Base-by-base conservation (phyloP, 2,797 vertebrate genomes). In the Danio kyathit region DNA sequence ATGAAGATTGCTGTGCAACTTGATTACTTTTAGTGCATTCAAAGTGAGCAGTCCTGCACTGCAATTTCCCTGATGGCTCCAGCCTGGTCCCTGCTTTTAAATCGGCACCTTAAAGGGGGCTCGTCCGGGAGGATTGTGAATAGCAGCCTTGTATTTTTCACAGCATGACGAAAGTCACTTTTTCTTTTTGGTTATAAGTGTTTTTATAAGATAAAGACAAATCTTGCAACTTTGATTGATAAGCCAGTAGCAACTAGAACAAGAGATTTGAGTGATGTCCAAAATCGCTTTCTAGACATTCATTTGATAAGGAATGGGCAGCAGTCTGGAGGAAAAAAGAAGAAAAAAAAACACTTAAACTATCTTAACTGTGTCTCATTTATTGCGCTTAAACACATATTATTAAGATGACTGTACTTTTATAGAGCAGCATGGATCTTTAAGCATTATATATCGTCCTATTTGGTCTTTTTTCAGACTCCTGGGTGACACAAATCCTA, bases 1-100 rank as follows among this genome's bases (percentile, higher is more conserved):
- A 95, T 93, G 93, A 93, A 93, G 91, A 95, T 93, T 93, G 88
- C 92, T 89, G 9, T 57, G 88, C 88, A 93, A 92, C 91, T 90
- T 91, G 92, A 94, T 94, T 93, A 93, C 88, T 89, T 83, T 85
- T 86, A 84, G 83, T 89, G 87, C 88, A 69, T 76, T 81, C 60
- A 72, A 88, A 89, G 82, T 79, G 81, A 87, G 78, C 74, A 29
- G 83, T 70, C 56, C 82, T 84, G 87, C 88, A 89, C 89, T 85
- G 89, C 87, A 86, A 83, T 91, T 86, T 85, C 78, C 78, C 80
- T 4, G 29, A 56, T 70, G 71, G 81, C 83, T 76, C n/a, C n/a
- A 63, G 38, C 79, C 79, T 76, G 85, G 85, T 86, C 86, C 88
- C 65, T n/a, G 56, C 80, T 85, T 87, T 86, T 89, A 84, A 83